Evolutionary conservation across 1,140 invertebrate species (phyloP).

Genomic region (Drosophila ironensis): DNA sequence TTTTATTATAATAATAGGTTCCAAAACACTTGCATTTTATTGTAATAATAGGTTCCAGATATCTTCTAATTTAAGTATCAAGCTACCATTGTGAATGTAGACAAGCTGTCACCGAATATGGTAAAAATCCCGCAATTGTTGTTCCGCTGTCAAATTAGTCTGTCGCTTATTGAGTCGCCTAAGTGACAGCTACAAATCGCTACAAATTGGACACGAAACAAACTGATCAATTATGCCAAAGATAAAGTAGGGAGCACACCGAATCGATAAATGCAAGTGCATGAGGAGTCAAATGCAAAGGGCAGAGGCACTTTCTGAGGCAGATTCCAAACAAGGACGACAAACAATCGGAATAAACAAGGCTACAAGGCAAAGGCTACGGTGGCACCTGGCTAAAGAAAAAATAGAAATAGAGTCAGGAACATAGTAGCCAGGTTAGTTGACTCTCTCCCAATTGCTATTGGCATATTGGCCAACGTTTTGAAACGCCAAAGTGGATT

Average conservation of each 20-base stretch:
- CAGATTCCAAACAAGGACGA: not conserved
- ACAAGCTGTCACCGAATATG: too few species aligned
- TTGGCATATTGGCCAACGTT: slow-evolving; percentile 64
- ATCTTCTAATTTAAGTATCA: too few species aligned
- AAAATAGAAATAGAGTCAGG: not conserved
- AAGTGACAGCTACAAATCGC: slow-evolving; percentile 17
- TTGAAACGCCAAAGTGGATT: slow-evolving; percentile 65
- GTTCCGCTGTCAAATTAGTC: slow-evolving; percentile 4
- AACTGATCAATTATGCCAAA: not conserved
- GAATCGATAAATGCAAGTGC: slow-evolving; percentile 33
- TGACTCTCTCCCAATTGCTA: slow-evolving; percentile 49
- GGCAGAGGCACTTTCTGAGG: not conserved
- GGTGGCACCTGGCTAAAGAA: not conserved
- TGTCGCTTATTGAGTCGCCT: not conserved
- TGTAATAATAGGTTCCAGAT: too few species aligned
- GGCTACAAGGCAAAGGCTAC: not conserved
- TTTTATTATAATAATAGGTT: too few species aligned
- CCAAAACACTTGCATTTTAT: too few species aligned
- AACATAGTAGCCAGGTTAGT: not conserved
- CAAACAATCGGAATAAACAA: not conserved
- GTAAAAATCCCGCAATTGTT: too few species aligned
- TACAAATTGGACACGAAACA: slow-evolving; percentile 4
- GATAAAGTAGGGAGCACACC: not conserved
- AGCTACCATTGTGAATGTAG: too few species aligned
- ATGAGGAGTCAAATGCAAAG: not conserved